Evolutionary conservation across 1,140 invertebrate genomes (phyloP).

Genomic region (Onthophagus taurus): DNA sequence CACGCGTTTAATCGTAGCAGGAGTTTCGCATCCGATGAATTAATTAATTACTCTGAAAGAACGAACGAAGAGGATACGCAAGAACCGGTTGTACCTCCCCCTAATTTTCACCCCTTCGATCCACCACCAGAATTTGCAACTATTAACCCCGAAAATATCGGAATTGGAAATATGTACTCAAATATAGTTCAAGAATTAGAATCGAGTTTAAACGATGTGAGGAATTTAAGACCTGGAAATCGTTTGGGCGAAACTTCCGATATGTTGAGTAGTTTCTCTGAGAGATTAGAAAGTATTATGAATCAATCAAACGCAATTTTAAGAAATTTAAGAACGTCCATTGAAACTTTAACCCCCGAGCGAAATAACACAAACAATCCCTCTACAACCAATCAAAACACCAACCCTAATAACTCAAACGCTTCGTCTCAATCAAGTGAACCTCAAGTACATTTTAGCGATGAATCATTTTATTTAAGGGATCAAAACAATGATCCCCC

Average conservation of each 20-base stretch:
- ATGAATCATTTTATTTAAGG: slow-evolving; percentile 27
- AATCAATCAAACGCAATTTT: slow-evolving; percentile 33
- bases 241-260: slow-evolving; percentile 27
- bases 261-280: slow-evolving; percentile 32
- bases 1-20: not conserved
- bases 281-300: slow-evolving; percentile 34
- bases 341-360: slow-evolving; percentile 24
- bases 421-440: slow-evolving; percentile 2
- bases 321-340: slow-evolving; percentile 28
- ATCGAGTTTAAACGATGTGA: slow-evolving; percentile 30
- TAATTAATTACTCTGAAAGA: slow-evolving; percentile 34
- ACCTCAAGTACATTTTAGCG: slow-evolving; percentile 18
- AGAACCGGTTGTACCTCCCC: not conserved
- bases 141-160: slow-evolving; percentile 20
- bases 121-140: slow-evolving; percentile 21
- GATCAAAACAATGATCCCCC: slow-evolving; percentile 13
- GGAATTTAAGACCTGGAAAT: slow-evolving; percentile 25
- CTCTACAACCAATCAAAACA: not conserved
- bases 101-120: slow-evolving; percentile 21
- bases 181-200: slow-evolving; percentile 35
- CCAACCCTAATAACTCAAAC: not conserved
- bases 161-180: slow-evolving; percentile 30
- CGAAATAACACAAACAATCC: slow-evolving; percentile 5
- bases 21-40: slow-evolving; percentile 28
- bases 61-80: slow-evolving; percentile 22